phyloP scores from a whole-genome alignment of 2,888 invertebrate species.

The Taenaris catops region DNA sequence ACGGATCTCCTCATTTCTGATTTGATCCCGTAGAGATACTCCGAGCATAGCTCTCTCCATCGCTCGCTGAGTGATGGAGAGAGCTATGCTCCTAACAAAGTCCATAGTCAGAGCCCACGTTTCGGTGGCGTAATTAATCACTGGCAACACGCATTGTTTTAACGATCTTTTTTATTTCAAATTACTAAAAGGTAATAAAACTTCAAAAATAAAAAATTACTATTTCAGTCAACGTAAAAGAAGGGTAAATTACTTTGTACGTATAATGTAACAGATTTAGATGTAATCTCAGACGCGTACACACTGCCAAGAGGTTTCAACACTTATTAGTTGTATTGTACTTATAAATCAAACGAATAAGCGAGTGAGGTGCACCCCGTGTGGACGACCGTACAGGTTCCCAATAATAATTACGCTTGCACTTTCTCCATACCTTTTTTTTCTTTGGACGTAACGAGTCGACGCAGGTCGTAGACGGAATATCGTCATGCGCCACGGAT shows the following conservation, averaged over 20 bases:
- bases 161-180: no score
- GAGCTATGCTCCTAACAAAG: no score
- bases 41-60: no score
- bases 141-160: no score
- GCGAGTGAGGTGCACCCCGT: not conserved
- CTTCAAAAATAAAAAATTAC: no score
- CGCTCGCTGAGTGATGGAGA: no score
- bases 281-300: conserved; percentile 2
- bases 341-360: no score
- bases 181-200: no score
- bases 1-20: no score
- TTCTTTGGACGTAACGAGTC: conserved; percentile 9
- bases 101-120: no score
- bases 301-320: not conserved
- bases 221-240: not conserved
- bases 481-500: conserved; percentile 12
- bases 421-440: conserved; percentile 20
- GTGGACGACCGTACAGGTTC: conserved; percentile 9
- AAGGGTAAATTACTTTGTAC: conserved; percentile 6
- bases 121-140: no score
- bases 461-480: conserved; percentile 10
- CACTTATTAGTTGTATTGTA: not conserved
- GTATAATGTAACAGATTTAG: conserved; percentile 1
- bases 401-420: conserved; percentile 21
- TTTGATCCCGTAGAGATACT: no score